Evolutionary conservation across 2,797 vertebrate species (phyloP).

Genomic region (Sebastes cheni): DNA sequence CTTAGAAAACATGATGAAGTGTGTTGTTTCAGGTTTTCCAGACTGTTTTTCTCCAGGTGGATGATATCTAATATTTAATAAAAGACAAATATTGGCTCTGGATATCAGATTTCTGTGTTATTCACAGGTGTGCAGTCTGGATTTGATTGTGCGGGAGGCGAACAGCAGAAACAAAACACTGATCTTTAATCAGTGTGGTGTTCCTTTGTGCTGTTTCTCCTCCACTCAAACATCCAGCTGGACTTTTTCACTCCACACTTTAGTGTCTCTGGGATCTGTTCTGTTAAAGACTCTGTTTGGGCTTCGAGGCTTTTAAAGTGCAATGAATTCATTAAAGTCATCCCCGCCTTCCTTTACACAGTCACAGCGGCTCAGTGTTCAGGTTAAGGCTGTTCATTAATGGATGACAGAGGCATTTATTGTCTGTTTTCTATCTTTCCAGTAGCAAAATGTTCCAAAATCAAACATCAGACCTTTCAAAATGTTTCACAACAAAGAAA

Average conservation of each 20-base stretch:
- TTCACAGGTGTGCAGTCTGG: slow-evolving; percentile 40
- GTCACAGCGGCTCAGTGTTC: neutral
- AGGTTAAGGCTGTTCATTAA: neutral
- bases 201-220: neutral
- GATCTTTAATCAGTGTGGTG: neutral
- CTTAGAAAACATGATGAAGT: neutral
- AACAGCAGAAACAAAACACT: slow-evolving; percentile 5
- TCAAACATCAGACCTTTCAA: neutral
- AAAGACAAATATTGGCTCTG: neutral
- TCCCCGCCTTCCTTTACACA: neutral
- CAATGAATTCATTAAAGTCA: neutral
- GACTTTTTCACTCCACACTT: neutral
- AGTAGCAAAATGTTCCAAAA: neutral
- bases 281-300: neutral
- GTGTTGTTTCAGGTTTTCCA: neutral
- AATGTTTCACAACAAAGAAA: neutral
- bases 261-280: neutral
- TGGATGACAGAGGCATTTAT: neutral
- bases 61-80: slow-evolving; percentile 2
- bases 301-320: neutral
- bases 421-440: neutral
- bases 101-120: slow-evolving; percentile 10
- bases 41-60: neutral
- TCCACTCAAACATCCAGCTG: neutral
- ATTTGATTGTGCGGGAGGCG: slow-evolving; percentile 1